Conservation (phyloP, 2,113 vertebrate species). For the Elachura formosa region DNA sequence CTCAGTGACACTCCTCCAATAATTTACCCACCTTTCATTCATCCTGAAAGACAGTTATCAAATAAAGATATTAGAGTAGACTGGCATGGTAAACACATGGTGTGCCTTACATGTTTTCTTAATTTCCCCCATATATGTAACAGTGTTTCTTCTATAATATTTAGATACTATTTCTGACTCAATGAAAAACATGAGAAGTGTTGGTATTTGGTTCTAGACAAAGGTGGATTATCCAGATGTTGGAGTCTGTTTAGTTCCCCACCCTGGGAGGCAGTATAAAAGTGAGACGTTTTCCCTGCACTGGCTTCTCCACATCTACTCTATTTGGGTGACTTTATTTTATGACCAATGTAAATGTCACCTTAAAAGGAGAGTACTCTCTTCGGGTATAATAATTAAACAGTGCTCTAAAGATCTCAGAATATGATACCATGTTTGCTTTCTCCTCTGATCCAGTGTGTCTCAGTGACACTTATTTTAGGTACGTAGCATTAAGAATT, state of each 20-base stretch:
- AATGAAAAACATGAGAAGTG: not conserved
- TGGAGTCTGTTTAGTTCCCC: not conserved
- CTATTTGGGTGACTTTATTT: not conserved
- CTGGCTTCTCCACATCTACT: not conserved
- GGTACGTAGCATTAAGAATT: slow-evolving; percentile 28
- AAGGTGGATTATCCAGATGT: not conserved
- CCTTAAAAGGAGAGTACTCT: not conserved
- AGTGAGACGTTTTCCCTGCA: not conserved
- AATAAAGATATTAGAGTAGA: not conserved
- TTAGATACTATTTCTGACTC: not conserved
- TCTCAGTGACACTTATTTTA: not conserved
- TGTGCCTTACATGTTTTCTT: not conserved
- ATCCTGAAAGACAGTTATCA: not conserved
- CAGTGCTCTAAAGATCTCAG: not conserved
- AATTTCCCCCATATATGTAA: not conserved
- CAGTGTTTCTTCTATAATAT: not conserved
- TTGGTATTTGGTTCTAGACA: not conserved
- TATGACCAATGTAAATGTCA: not conserved
- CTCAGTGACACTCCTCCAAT: not conserved
- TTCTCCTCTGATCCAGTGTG: not conserved
- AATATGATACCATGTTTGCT: not conserved
- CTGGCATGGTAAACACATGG: not conserved
- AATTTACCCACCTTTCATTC: not conserved
- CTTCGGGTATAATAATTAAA: not conserved
- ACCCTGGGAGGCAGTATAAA: not conserved